A percentile compares a stretch with the other conserved stretches of the same genome.
Evolutionary conservation across 2,113 vertebrate genomes (phyloP).

Genomic region (Hipposideros armiger): DNA sequence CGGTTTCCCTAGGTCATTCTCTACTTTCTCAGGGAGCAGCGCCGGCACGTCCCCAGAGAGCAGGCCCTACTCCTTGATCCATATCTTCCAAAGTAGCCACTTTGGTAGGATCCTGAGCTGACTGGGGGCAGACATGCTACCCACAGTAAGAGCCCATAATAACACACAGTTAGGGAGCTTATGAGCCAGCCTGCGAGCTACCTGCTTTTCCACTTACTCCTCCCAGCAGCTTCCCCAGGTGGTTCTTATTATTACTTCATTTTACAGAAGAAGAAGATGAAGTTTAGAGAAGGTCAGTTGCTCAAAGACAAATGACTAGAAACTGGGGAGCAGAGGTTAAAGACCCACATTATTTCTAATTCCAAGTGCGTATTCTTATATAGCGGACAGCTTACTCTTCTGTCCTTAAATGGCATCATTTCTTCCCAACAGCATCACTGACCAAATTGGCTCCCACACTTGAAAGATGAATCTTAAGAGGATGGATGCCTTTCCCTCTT

Average conservation of each 20-base stretch:
- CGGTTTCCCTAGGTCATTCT: background rate
- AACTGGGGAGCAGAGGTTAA: background rate
- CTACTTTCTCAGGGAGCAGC: background rate
- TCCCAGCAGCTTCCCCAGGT: background rate
- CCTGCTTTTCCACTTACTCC: background rate
- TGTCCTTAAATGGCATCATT: fast-evolving
- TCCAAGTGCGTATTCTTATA: fast-evolving
- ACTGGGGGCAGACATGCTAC: background rate
- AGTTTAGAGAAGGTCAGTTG: background rate
- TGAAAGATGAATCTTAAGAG: background rate
- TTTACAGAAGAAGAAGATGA: background rate
- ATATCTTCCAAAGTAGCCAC: background rate
- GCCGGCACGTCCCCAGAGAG: background rate
- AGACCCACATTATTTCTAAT: too few relatives aligned
- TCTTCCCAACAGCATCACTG: background rate
- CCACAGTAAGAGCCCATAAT: background rate
- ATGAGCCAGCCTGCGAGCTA: background rate
- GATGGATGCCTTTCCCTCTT: background rate
- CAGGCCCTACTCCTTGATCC: background rate
- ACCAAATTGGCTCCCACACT: background rate
- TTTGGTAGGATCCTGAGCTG: background rate
- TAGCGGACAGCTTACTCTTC: background rate
- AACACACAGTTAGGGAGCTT: background rate
- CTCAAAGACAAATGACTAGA: background rate
- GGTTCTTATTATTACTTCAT: background rate